Base-by-base conservation (phyloP, 2,113 vertebrate genomes). In the Hepsetus odoe region DNA sequence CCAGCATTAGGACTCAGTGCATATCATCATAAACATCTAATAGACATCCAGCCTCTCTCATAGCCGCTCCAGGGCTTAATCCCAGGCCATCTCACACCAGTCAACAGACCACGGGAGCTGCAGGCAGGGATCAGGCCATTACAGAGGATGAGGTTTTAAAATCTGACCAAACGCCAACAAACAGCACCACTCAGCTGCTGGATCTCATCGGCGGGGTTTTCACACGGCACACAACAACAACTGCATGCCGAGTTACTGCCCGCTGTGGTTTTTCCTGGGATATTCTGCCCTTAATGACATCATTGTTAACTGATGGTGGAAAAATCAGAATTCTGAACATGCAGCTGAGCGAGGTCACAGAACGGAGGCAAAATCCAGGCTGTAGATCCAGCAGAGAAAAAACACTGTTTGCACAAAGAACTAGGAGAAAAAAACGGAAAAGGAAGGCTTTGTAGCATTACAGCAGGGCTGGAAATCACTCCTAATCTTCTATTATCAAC, bases 61-160 rank as follows among this genome's bases (percentile, higher is more conserved):
- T 8, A 56, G n/a, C n/a, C 20, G 33, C 49, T 30, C 38, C 40
- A 11, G 51, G 35, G 53, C 66, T 44, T 46, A 77, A 74, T 74
- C 56, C 28, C 72, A 64, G 40, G 24, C 42, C 58, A 62, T 62
- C 40, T 67, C 5, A 58, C 51, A 77, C 51, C 75, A 44, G 64
- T 77, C 38, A 56, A 44, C 78, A 61, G 65, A 33, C 13, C 22
- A 35, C 49, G 64, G 53, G 56, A 65, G 71, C 69, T 76, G 74
- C 66, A 49, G 33, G 33, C 26, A 56, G 66, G 53, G 72, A 62
- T 55, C 71, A 83, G 72, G 64, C 22, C 24, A 42, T 32, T 58
- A 68, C 33, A 55, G n/a, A 66, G 32, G 18, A 74, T 49, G 20
- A 46, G 30, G 58, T 44, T 28, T 33, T 32, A 51, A 51, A 56